Conservation (phyloP, 2,888 invertebrate species). For the Hofmannophila pseudospretella region DNA sequence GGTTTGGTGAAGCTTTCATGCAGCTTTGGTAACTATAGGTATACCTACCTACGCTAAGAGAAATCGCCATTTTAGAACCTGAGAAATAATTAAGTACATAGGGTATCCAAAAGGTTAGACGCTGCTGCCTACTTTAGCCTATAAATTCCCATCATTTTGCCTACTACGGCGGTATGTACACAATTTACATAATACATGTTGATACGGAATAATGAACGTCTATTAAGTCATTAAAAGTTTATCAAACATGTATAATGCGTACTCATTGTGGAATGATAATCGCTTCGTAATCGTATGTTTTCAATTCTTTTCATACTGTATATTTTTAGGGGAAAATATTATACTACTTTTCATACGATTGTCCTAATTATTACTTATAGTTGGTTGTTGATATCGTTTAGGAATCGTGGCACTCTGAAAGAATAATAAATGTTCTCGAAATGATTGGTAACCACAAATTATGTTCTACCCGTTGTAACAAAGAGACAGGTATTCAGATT, state of each 20-base stretch:
- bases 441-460: constrained; percentile 19
- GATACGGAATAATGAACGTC: constrained; percentile 2
- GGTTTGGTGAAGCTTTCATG: constrained; percentile 6
- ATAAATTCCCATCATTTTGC: no score
- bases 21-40: constrained; percentile 10
- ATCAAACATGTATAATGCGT: constrained; percentile 1
- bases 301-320: no score
- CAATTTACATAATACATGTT: constrained; percentile 1
- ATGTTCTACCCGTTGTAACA: constrained; percentile 28
- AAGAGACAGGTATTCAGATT: constrained; percentile 33
- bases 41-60: constrained; percentile 5
- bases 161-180: neutral
- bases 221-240: constrained; percentile 12
- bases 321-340: no score
- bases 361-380: no score
- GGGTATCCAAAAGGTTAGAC: no score
- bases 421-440: constrained; percentile 10
- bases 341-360: no score
- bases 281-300: no score
- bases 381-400: constrained; percentile 7
- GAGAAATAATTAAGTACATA: no score
- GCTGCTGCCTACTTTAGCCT: no score
- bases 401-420: no score
- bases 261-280: constrained; percentile 1
- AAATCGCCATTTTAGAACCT: constrained; percentile 8